Conservation (phyloP, 2,888 invertebrate species). For the Drosophila fulvimacula region DNA sequence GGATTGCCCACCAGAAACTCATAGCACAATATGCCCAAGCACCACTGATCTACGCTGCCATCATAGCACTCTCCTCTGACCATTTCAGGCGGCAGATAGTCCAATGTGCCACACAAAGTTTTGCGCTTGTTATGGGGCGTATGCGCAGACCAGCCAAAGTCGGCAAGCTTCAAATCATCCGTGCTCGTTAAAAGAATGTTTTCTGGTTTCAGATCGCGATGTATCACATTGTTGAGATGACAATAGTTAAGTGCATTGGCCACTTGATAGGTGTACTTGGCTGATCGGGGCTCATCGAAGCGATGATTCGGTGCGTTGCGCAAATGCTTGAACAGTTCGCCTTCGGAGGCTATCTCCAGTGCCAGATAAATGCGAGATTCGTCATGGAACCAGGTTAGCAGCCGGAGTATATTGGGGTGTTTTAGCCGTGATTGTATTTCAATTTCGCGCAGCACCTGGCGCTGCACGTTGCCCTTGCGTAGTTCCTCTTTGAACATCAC, state of each 20-base stretch:
- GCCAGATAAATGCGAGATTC: conserved; percentile 93
- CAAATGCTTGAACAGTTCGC: conserved; percentile 93
- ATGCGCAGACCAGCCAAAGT: conserved; percentile 98
- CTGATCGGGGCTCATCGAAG: conserved; percentile 89
- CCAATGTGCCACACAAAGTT: conserved; percentile 97
- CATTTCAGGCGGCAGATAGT: conserved; percentile 99
- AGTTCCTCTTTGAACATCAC: conserved; percentile 93
- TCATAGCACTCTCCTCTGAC: conserved; percentile 92
- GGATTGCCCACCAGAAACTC: conserved; percentile 97
- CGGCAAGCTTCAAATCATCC: conserved; percentile 94
- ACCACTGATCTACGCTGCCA: conserved; percentile 96
- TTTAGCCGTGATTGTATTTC: conserved; percentile 94
- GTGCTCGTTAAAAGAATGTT: conserved; percentile 92
- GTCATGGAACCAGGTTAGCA: conserved; percentile 96
- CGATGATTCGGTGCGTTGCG: conserved; percentile 87
- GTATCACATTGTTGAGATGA: conserved; percentile 94
- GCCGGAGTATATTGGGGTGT: conserved; percentile 93
- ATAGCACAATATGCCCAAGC: conserved; percentile 94
- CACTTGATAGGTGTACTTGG: conserved; percentile 94
- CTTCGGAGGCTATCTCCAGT: conserved; percentile 93
- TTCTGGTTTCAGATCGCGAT: conserved; percentile 97
- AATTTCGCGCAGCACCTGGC: conserved; percentile 95
- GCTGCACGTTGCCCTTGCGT: conserved; percentile 90
- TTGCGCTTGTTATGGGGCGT: conserved; percentile 92
- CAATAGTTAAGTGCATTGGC: conserved; percentile 95